A percentile compares a stretch with the other conserved stretches of the same genome.
Evolutionary conservation across 1,140 invertebrate genomes (phyloP).

Genomic region (Bombus huntii): DNA sequence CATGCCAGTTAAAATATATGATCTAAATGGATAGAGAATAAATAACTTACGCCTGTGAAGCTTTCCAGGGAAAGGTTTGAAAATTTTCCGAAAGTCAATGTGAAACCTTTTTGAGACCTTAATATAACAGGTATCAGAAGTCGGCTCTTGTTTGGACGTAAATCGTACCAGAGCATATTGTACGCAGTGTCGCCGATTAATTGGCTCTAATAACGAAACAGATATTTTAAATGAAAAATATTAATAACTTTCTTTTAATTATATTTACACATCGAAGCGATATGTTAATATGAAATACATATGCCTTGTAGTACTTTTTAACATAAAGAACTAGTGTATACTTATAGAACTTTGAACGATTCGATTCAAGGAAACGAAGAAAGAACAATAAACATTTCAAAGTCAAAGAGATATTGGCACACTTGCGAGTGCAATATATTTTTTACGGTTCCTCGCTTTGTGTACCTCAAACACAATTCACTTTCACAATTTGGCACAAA

Average conservation of each 20-base stretch:
- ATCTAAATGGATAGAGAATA: too few species aligned
- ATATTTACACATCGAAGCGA: not conserved
- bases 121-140: conserved; percentile 51
- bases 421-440: too few species aligned
- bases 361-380: too few species aligned
- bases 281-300: not conserved
- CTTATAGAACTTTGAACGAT: too few species aligned
- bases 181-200: conserved; percentile 49
- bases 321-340: too few species aligned
- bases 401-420: too few species aligned
- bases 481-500: too few species aligned
- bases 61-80: conserved; percentile 51
- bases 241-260: not conserved
- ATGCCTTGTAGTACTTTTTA: too few species aligned
- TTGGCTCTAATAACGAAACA: conserved; percentile 34
- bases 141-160: conserved; percentile 36
- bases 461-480: too few species aligned
- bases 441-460: too few species aligned
- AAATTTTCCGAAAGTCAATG: conserved; percentile 56
- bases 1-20: not conserved
- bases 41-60: conserved; percentile 55
- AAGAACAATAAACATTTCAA: too few species aligned
- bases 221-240: not conserved
- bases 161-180: conserved; percentile 49
- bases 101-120: conserved; percentile 58